These are phyloP conservation scores for Leucania comma DNA, from an alignment of 2,888 invertebrate species.

Conservation along the genomic window DNA sequence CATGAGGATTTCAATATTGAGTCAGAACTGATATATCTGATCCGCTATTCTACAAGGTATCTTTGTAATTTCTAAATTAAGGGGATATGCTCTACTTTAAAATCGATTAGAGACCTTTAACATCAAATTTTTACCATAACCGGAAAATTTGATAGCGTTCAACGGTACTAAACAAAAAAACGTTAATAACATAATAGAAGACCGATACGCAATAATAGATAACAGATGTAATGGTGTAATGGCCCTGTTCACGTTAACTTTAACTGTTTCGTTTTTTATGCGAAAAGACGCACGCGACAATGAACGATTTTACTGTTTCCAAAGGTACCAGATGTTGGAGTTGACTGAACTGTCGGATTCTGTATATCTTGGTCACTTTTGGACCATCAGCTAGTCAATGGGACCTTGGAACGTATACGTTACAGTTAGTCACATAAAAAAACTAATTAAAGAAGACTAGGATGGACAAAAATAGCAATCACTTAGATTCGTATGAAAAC, in stretches of 20 bases:
- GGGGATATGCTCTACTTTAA: neutral
- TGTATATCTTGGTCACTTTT: neutral
- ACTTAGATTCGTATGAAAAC: neutral
- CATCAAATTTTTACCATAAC: slow-evolving; percentile 1
- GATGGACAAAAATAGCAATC: neutral
- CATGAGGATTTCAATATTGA: neutral
- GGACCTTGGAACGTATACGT: neutral
- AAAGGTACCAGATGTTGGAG: slow-evolving; percentile 12
- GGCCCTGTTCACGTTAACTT: slow-evolving; percentile 29
- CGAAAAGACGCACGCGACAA: slow-evolving; percentile 51
- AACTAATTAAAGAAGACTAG: no score
- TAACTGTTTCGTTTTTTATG: slow-evolving; percentile 54
- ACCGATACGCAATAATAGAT: slow-evolving; percentile 52
- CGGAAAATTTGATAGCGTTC: slow-evolving; percentile 1
- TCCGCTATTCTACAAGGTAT: neutral
- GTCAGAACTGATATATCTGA: neutral
- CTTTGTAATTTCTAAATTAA: neutral
- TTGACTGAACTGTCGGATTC: slow-evolving; percentile 6
- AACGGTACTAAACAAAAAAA: slow-evolving; percentile 45
- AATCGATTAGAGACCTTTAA: slow-evolving; percentile 3
- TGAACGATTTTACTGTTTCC: slow-evolving; percentile 39
- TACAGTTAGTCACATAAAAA: neutral
- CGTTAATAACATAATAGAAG: slow-evolving; percentile 45
- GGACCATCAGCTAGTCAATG: neutral
- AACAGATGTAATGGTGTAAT: slow-evolving; percentile 50